phyloP scores from a whole-genome alignment of 1,140 invertebrate species.

The Bombus affinis region DNA sequence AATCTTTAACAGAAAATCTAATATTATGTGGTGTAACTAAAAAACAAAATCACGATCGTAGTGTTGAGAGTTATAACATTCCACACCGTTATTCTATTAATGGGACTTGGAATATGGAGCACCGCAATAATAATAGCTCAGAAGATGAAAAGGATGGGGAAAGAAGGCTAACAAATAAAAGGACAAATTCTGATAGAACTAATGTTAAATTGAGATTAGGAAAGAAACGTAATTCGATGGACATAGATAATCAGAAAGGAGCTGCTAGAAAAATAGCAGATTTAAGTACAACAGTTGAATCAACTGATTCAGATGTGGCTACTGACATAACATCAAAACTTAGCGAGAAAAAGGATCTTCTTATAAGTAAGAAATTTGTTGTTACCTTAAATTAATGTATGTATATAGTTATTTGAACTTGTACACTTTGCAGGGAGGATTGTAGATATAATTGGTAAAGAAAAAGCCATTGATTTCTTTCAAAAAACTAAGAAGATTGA shows the following conservation, averaged over 20 bases:
- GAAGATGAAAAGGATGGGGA: slow-evolving; percentile 79
- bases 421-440: slow-evolving; percentile 85
- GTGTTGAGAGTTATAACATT: slow-evolving; percentile 85
- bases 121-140: slow-evolving; percentile 78
- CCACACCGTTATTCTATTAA: slow-evolving; percentile 73
- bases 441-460: slow-evolving; percentile 88
- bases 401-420: background rate
- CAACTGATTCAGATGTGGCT: slow-evolving; percentile 84
- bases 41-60: slow-evolving; percentile 82
- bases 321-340: slow-evolving; percentile 88
- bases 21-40: slow-evolving; percentile 84
- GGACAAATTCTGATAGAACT: slow-evolving; percentile 84
- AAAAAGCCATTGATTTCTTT: slow-evolving; percentile 89
- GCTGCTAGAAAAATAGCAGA: slow-evolving; percentile 82
- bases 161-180: slow-evolving; percentile 82
- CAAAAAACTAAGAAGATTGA: slow-evolving; percentile 91
- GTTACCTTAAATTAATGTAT: slow-evolving; percentile 5
- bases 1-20: slow-evolving; percentile 85
- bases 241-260: slow-evolving; percentile 81
- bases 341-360: slow-evolving; percentile 87
- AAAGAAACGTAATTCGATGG: slow-evolving; percentile 81
- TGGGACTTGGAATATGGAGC: slow-evolving; percentile 62
- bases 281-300: slow-evolving; percentile 81
- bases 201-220: slow-evolving; percentile 85
- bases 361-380: slow-evolving; percentile 85